These are phyloP conservation scores for Laticauda colubrina DNA, from an alignment of 2,113 vertebrate genomes.

Conservation along the genomic window DNA sequence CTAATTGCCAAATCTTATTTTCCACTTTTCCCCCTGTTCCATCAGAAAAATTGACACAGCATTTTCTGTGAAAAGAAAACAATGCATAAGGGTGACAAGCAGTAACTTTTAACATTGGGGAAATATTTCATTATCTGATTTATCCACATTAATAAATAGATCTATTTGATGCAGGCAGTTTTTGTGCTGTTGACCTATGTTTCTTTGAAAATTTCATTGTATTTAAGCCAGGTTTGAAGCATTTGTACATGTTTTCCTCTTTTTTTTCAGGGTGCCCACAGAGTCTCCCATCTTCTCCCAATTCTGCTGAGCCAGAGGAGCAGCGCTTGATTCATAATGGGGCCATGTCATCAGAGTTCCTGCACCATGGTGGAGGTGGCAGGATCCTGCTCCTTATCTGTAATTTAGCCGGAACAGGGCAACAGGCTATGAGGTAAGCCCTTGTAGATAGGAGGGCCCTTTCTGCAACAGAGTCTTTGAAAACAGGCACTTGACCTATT, in stretches of 20 bases:
- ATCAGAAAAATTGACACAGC: background rate
- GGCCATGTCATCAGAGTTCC: conserved; percentile 77
- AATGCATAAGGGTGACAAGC: background rate
- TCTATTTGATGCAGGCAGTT: background rate
- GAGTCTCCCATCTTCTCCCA: conserved; percentile 78
- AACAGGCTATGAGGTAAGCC: conserved; percentile 78
- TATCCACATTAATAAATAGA: background rate
- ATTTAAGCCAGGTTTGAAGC: background rate
- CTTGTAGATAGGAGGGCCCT: background rate
- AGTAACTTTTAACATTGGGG: background rate
- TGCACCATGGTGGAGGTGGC: conserved; percentile 63
- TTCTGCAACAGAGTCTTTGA: background rate
- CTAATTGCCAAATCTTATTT: background rate
- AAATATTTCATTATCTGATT: background rate
- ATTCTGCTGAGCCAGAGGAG: conserved; percentile 66
- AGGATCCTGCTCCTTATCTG: conserved; percentile 87
- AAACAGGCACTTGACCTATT: background rate
- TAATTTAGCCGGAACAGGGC: conserved; percentile 76
- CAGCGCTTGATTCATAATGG: conserved; percentile 64
- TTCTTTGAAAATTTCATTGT: background rate
- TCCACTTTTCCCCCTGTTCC: too few species aligned
- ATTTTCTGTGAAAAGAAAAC: background rate
- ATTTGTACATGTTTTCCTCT: conserved; percentile 15
- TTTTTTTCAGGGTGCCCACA: conserved; percentile 73
- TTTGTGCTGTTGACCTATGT: background rate